These are phyloP conservation scores for Euplagia quadripunctaria DNA, from an alignment of 2,888 invertebrate genomes.

Conservation along the genomic window DNA sequence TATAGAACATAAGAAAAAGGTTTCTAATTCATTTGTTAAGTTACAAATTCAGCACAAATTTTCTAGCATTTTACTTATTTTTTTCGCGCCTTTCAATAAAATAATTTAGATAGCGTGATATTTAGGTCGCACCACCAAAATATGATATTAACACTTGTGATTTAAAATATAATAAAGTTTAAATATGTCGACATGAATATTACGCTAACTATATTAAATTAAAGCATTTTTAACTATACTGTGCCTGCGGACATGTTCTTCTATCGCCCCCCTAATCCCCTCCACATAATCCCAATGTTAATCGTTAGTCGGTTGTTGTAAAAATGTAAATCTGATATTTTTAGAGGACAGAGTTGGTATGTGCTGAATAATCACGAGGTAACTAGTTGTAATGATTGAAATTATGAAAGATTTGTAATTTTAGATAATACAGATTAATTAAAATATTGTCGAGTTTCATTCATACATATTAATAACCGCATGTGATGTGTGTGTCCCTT, in stretches of 20 bases:
- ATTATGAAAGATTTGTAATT: slow-evolving; percentile 85
- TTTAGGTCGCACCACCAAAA: background rate
- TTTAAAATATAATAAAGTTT: slow-evolving; percentile 10
- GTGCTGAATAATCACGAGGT: slow-evolving; percentile 80
- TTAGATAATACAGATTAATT: slow-evolving; percentile 84
- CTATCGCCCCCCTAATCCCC: background rate
- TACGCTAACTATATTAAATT: slow-evolving; percentile 22
- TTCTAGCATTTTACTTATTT: slow-evolving; percentile 7
- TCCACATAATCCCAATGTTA: slow-evolving; percentile 38
- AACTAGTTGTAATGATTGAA: slow-evolving; percentile 79
- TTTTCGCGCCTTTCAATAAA: background rate
- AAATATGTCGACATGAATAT: slow-evolving; percentile 12
- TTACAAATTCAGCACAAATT: slow-evolving; percentile 45
- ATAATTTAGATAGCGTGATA: slow-evolving; percentile 5
- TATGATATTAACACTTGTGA: slow-evolving; percentile 16
- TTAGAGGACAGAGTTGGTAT: slow-evolving; percentile 72
- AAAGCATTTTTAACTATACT: slow-evolving; percentile 40
- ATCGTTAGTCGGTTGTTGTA: slow-evolving; percentile 71
- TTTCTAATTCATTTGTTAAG: slow-evolving; percentile 33
- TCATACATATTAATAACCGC: slow-evolving; percentile 17
- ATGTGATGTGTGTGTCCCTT: background rate
- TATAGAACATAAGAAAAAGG: slow-evolving; percentile 33
- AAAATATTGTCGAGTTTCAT: slow-evolving; percentile 60
- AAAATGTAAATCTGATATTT: slow-evolving; percentile 85
- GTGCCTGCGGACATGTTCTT: slow-evolving; percentile 14